These are phyloP conservation scores for Acrocephalus arundinaceus DNA, from an alignment of 2,113 vertebrate species.

Conservation along the genomic window DNA sequence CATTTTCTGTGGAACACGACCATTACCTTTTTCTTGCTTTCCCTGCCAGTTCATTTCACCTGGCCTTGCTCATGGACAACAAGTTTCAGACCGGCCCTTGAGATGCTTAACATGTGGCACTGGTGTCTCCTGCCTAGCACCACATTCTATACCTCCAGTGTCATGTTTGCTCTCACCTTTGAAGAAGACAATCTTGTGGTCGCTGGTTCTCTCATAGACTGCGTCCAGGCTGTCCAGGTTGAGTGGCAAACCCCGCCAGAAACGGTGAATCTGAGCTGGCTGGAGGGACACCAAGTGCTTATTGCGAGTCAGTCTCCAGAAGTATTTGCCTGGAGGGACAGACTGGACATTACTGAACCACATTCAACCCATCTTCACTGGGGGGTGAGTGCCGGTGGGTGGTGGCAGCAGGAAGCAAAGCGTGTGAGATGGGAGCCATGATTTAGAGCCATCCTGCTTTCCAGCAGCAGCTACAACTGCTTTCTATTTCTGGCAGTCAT, in stretches of 20 bases:
- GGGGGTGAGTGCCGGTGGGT: rapidly evolving
- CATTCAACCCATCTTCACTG: background rate
- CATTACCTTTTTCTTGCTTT: background rate
- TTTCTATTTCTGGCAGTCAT: background rate
- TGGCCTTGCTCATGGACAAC: too few relatives aligned
- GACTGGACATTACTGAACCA: slow-evolving; percentile 42
- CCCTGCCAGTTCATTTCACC: background rate
- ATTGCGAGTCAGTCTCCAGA: slow-evolving; percentile 94
- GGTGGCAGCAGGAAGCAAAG: background rate
- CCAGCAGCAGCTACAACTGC: background rate
- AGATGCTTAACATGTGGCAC: background rate
- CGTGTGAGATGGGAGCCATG: background rate
- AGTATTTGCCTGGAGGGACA: slow-evolving; percentile 86
- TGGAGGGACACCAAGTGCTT: slow-evolving; percentile 92
- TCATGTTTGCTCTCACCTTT: slow-evolving; percentile 78
- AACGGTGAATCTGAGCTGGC: slow-evolving; percentile 92
- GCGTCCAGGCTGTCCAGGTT: slow-evolving; percentile 92
- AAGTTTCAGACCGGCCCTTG: background rate
- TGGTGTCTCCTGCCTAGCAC: background rate
- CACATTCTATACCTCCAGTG: background rate
- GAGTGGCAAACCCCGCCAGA: slow-evolving; percentile 91
- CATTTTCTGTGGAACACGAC: background rate
- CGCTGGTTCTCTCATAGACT: slow-evolving; percentile 87
- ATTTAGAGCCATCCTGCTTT: background rate
- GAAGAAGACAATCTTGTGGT: slow-evolving; percentile 97